Percentiles rank a stretch among this genome's conserved stretches.
Evolutionary conservation across 2,888 invertebrate genomes (phyloP).

Genomic region (Plusia festucae): DNA sequence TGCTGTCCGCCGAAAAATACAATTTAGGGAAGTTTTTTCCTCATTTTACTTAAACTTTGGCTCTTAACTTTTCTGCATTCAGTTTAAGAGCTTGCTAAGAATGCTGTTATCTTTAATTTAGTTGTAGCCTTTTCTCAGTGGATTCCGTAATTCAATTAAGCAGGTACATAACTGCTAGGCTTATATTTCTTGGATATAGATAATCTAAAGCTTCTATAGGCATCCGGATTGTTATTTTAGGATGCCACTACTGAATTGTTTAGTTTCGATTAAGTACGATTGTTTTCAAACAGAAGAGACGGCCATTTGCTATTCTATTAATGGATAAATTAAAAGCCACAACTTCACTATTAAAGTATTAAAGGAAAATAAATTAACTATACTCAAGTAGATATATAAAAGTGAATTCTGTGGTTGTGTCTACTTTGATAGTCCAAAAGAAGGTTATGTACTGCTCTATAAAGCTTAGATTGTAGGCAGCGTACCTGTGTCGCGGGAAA

Average conservation of each 20-base stretch:
- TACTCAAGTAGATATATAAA: no score
- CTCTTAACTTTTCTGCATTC: background rate
- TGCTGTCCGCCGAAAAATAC: constrained; percentile 26
- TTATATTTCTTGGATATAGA: constrained; percentile 54
- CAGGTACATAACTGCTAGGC: constrained; percentile 42
- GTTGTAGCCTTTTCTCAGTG: background rate
- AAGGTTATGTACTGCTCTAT: constrained; percentile 8
- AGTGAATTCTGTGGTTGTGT: background rate
- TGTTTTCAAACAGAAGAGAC: constrained; percentile 1
- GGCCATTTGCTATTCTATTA: constrained; percentile 16
- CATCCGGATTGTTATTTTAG: constrained; percentile 61
- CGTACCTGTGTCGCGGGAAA: constrained; percentile 15
- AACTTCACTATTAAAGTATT: background rate
- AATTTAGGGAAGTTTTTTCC: constrained; percentile 13
- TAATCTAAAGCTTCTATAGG: constrained; percentile 47
- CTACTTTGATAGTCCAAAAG: background rate
- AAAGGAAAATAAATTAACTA: no score
- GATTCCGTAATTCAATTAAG: constrained; percentile 4
- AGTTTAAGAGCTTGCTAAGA: constrained; percentile 1
- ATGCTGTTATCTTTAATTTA: background rate
- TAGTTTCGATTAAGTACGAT: constrained; percentile 52
- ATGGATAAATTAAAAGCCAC: background rate
- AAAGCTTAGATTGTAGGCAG: constrained; percentile 26
- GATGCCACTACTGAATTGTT: constrained; percentile 57
- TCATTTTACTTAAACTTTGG: constrained; percentile 3